These are phyloP conservation scores for Prolemur simus DNA, from an alignment of 2,113 vertebrate genomes.

Conservation along the genomic window DNA sequence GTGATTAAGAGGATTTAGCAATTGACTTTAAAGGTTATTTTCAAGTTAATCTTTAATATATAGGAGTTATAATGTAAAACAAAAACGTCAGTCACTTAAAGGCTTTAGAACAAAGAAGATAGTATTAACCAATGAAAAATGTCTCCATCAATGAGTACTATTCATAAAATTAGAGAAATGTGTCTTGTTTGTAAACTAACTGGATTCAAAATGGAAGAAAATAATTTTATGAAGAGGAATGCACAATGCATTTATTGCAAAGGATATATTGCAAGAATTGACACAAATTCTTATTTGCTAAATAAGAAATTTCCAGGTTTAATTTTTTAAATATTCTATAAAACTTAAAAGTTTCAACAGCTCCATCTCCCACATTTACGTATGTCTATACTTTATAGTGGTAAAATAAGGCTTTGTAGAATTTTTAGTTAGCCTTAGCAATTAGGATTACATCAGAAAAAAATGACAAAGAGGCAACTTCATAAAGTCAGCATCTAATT, in stretches of 20 bases:
- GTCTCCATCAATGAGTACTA: neutral
- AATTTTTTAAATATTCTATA: neutral
- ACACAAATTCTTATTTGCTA: neutral
- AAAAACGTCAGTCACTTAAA: neutral
- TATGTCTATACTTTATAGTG: neutral
- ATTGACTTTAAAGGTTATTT: neutral
- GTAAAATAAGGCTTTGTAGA: neutral
- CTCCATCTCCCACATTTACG: neutral
- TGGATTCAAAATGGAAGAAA: neutral
- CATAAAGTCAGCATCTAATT: neutral
- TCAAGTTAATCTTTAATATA: constrained; percentile 19
- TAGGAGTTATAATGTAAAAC: neutral
- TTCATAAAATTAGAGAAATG: neutral
- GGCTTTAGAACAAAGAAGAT: neutral
- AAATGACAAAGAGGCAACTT: neutral
- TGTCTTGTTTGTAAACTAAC: neutral
- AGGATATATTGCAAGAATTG: neutral
- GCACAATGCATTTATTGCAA: neutral
- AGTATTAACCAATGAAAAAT: neutral
- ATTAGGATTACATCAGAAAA: neutral
- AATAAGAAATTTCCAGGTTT: neutral
- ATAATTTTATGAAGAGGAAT: neutral
- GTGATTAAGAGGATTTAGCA: neutral
- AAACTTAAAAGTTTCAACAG: neutral
- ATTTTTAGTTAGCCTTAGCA: neutral